phyloP scores from a whole-genome alignment of 2,113 vertebrate genomes.

The Progne subis region DNA sequence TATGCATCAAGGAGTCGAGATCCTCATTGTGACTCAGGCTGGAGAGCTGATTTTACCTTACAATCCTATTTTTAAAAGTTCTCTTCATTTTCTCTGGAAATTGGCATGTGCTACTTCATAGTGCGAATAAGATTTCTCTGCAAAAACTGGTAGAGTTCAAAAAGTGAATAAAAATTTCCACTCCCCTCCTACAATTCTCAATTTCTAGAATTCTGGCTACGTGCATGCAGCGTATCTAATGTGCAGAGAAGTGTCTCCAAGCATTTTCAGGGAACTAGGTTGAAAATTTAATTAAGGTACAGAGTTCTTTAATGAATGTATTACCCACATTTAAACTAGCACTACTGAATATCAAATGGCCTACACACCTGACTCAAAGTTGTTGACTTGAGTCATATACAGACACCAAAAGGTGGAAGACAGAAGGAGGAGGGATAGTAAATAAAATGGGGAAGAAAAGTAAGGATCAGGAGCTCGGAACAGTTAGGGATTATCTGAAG shows the following conservation, averaged over 20 bases:
- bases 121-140: not conserved
- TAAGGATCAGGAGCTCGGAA: not conserved
- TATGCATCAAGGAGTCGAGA: rapidly evolving
- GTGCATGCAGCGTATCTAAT: not conserved
- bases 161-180: not conserved
- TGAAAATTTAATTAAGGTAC: not conserved
- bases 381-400: not conserved
- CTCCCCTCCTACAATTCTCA: not conserved
- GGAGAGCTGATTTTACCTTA: not conserved
- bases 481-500: not conserved
- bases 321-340: not conserved
- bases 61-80: not conserved
- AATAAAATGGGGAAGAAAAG: not conserved
- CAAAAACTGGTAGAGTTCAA: not conserved
- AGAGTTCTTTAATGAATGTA: not conserved
- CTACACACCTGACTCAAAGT: not conserved
- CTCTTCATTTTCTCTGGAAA: not conserved
- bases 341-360: not conserved
- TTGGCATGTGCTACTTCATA: not conserved
- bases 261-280: not conserved
- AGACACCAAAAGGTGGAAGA: not conserved
- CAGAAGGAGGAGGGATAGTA: not conserved
- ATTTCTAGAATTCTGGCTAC: not conserved
- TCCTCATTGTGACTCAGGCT: not conserved
- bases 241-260: not conserved